Percentiles rank a stretch among this genome's conserved stretches.
Evolutionary conservation across 2,888 invertebrate genomes (phyloP).

Genomic region (Megalurothrips usitatus): DNA sequence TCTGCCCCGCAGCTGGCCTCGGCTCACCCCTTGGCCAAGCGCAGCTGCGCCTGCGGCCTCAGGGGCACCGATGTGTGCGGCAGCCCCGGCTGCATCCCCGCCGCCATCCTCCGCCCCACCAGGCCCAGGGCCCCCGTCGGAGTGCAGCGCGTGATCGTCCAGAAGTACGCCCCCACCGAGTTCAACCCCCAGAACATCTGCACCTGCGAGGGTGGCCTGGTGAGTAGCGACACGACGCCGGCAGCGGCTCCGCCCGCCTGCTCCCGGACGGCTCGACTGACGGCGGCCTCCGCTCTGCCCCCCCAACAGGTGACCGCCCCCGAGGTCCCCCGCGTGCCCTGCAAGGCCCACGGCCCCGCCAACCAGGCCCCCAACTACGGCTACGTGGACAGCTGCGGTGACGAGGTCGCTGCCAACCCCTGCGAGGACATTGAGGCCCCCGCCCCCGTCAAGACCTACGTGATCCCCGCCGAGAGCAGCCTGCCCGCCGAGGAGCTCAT

Average conservation of each 20-base stretch:
- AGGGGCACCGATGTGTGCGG: constrained; percentile 10
- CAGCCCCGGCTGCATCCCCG: constrained; percentile 5
- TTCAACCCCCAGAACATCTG: not conserved
- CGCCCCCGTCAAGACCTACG: constrained; percentile 18
- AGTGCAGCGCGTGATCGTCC: not conserved
- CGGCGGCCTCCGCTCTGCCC: not conserved
- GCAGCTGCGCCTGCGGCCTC: not conserved
- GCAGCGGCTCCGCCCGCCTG: too few relatives aligned
- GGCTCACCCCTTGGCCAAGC: constrained; percentile 4
- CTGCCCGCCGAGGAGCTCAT: constrained; percentile 16
- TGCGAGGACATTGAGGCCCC: not conserved
- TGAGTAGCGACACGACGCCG: not conserved
- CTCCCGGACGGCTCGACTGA: not conserved
- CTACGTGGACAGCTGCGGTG: constrained; percentile 7
- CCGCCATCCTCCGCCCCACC: not conserved
- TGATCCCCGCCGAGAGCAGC: not conserved
- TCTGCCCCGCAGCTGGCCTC: not conserved
- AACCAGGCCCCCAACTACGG: not conserved
- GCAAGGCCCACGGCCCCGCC: constrained; percentile 7
- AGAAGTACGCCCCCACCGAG: constrained; percentile 17
- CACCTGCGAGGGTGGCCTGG: constrained; percentile 17
- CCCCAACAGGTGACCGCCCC: constrained; percentile 11
- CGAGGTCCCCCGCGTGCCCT: constrained; percentile 14
- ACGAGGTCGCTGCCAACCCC: not conserved
- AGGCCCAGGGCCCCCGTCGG: not conserved